Evolutionary conservation across 1,140 invertebrate species (phyloP).

Genomic region (Campoletis sonorensis): DNA sequence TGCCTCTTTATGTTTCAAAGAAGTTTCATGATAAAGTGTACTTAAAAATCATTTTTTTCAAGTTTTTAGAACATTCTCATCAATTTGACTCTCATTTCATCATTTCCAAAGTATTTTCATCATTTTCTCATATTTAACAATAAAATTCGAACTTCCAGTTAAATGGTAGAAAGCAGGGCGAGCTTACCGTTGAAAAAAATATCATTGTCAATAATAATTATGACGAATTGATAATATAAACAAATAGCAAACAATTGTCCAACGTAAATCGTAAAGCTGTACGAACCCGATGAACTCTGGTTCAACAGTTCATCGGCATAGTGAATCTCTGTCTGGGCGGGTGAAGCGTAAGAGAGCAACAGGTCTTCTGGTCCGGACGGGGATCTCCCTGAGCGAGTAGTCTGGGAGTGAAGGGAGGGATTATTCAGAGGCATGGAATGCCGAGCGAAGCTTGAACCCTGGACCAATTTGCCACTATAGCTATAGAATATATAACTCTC

Average conservation of each 20-base stretch:
- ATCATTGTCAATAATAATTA: neutral
- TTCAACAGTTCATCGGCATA: constrained; percentile 29
- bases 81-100: too few species aligned
- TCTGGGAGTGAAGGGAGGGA: constrained; percentile 32
- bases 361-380: constrained; percentile 40
- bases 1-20: neutral
- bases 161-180: too few species aligned
- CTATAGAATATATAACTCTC: neutral
- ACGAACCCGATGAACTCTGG: constrained; percentile 2
- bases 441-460: constrained; percentile 32
- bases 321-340: neutral
- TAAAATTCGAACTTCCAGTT: too few species aligned
- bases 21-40: neutral
- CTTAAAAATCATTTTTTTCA: too few species aligned
- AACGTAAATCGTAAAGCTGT: neutral
- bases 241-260: neutral
- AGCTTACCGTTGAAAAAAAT: too few species aligned
- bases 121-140: too few species aligned
- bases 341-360: constrained; percentile 22
- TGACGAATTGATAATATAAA: neutral
- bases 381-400: constrained; percentile 24
- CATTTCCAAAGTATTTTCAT: too few species aligned
- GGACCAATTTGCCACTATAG: constrained; percentile 29
- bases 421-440: constrained; percentile 42
- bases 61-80: too few species aligned